Evolutionary conservation across 2,888 invertebrate genomes (phyloP), one percentile per base, ranked within the genome.

Genomic region (Leptopilina drosophilae): DNA sequence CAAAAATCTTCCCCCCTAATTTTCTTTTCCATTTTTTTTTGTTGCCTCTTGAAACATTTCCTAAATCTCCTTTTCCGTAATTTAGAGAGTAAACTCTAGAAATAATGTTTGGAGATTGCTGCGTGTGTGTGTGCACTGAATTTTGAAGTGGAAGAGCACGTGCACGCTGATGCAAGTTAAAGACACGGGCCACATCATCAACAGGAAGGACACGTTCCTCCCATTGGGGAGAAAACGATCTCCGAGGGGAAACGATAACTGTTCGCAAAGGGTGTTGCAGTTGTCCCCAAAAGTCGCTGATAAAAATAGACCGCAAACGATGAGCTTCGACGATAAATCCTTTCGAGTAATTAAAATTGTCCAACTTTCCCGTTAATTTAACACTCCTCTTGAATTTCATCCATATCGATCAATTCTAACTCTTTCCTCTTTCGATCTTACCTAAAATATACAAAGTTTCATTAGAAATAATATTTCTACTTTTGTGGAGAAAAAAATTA

Each of bases 231-330:
- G 42, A 75, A 77, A 79, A 77, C 79, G 59, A 78, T 33, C n/a
- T 62, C 65, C 64, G 11, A 49, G 73, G 79, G 76, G 79, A 80
- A 76, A 77, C 78, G 79, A 80, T 79, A 77, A 78, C 86, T 86
- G 87, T 84, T 84, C 81, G 84, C 88, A 84, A 83, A 86, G 86
- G 86, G 87, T 81, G 87, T 81, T 20, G 67, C 76, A 84, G 84
- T 83, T 83, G 84, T 84, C 85, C 83, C 86, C 84, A 49, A 49
- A 49, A 85, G 84, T 78, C 77, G 83, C 53, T 20, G 84, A 83
- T 85, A 84, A 88, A 89, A 89, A 89, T 89, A 89, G 88, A 83
- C 33, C 26, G 14, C 53, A 53, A 73, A 33, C 49, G 73, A 73
- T 26, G 14, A 49, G 14, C 53, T 33, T 33, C 33, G 53, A 73